phyloP scores from a whole-genome alignment of 2,797 vertebrate genomes.

The Notolabrus celidotus region DNA sequence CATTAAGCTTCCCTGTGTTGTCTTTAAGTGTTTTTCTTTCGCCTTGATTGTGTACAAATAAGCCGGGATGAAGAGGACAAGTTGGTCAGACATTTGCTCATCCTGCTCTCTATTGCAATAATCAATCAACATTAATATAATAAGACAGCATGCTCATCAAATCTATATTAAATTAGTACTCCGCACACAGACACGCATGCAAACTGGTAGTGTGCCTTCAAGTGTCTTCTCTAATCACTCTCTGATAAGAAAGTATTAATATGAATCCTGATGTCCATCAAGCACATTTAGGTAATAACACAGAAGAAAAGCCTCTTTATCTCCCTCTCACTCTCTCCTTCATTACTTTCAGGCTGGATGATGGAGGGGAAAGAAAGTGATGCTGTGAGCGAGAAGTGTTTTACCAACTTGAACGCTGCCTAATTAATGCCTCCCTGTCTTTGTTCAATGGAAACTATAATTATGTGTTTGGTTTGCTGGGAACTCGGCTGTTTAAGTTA shows the following conservation, averaged over 20 bases:
- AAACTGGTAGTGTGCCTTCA: not conserved
- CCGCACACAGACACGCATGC: not conserved
- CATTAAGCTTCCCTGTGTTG: not conserved
- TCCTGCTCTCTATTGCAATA: not conserved
- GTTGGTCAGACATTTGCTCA: too few relatives aligned
- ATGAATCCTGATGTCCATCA: conserved; percentile 10
- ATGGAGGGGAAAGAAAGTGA: conserved; percentile 11
- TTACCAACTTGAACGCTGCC: conserved; percentile 31
- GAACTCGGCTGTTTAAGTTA: conserved; percentile 28
- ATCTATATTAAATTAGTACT: conserved; percentile 2
- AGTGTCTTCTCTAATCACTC: not conserved
- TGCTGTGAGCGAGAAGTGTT: conserved; percentile 30
- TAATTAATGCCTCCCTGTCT: conserved; percentile 48
- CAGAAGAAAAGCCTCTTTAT: conserved; percentile 29
- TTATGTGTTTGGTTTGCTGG: conserved; percentile 37
- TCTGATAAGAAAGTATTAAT: conserved; percentile 19
- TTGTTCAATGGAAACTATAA: conserved; percentile 44
- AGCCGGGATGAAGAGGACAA: not conserved
- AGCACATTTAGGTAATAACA: conserved; percentile 16
- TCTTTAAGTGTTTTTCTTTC: not conserved
- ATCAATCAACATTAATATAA: not conserved
- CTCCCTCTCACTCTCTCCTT: conserved; percentile 17
- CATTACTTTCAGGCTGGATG: conserved; percentile 35
- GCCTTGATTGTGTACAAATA: not conserved
- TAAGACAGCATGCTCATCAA: not conserved